Percentiles rank a stretch among this genome's conserved stretches.
These are phyloP conservation scores for Sepioteuthis lessoniana DNA, from an alignment of 2,888 invertebrate genomes.

Conservation along the genomic window DNA sequence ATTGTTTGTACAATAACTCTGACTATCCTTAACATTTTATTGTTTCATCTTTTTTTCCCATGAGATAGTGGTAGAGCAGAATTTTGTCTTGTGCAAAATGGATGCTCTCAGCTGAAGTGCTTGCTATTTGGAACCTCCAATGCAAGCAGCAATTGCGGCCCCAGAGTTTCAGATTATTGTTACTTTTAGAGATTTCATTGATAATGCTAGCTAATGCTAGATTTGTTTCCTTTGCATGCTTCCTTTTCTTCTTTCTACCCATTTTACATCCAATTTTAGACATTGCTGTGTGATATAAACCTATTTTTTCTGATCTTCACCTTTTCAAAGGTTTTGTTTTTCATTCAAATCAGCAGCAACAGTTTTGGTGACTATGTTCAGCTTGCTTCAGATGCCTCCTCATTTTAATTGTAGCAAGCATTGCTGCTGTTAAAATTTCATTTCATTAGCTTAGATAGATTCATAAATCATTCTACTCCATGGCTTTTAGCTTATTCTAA, in stretches of 20 bases:
- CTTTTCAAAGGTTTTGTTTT: background rate
- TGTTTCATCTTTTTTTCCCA: background rate
- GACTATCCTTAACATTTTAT: conserved; percentile 40
- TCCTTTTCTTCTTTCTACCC: background rate
- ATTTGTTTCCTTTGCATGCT: background rate
- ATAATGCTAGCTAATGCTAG: background rate
- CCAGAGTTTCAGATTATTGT: background rate
- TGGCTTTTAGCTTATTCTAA: background rate
- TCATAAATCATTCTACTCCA: background rate
- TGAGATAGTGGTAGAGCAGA: background rate
- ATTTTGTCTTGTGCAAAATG: conserved; percentile 36
- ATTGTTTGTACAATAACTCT: conserved; percentile 44
- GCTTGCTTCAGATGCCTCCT: background rate
- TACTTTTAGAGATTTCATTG: background rate
- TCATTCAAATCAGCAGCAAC: background rate
- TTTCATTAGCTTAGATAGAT: background rate
- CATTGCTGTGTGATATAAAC: background rate
- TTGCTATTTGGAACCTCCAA: background rate
- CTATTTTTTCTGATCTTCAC: background rate
- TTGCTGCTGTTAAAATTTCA: background rate
- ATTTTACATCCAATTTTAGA: background rate
- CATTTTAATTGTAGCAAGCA: background rate
- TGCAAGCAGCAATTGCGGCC: background rate
- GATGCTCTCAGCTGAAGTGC: background rate
- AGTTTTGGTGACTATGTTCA: background rate